phyloP scores from a whole-genome alignment of 2,888 invertebrate genomes.

The Hyles lineata region DNA sequence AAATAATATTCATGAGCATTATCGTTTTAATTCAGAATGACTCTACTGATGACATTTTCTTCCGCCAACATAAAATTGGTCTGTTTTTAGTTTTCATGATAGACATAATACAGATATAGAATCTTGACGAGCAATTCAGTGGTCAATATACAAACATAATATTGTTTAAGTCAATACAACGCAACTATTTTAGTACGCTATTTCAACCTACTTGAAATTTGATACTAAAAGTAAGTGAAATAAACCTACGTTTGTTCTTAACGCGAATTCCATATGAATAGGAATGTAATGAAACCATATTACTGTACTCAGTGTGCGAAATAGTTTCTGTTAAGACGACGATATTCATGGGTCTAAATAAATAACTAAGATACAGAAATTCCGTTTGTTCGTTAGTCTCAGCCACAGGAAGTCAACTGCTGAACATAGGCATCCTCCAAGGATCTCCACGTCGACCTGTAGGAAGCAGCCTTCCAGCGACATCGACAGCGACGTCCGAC shows the following conservation, averaged over 20 bases:
- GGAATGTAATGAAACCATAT: constrained; percentile 6
- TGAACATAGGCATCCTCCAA: too few species aligned
- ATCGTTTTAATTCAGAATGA: too few species aligned
- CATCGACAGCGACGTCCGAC: too few species aligned
- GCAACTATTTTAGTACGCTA: not conserved
- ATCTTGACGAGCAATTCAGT: not conserved
- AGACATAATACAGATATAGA: not conserved
- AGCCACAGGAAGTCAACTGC: too few species aligned
- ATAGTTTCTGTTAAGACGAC: not conserved
- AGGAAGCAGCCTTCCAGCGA: too few species aligned
- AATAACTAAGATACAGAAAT: too few species aligned
- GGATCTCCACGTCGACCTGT: too few species aligned
- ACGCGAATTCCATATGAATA: not conserved
- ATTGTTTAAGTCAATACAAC: not conserved
- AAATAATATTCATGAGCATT: too few species aligned
- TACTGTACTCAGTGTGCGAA: not conserved
- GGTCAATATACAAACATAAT: not conserved
- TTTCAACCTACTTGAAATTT: not conserved
- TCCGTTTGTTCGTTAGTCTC: too few species aligned
- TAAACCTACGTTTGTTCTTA: not conserved
- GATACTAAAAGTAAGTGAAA: not conserved
- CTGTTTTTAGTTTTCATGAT: too few species aligned
- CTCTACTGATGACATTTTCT: too few species aligned
- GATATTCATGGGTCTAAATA: not conserved
- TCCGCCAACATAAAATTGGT: too few species aligned